A percentile compares a stretch with the other conserved stretches of the same genome.
phyloP scores from a whole-genome alignment of 2,113 vertebrate species.

The Scolopax mira region DNA sequence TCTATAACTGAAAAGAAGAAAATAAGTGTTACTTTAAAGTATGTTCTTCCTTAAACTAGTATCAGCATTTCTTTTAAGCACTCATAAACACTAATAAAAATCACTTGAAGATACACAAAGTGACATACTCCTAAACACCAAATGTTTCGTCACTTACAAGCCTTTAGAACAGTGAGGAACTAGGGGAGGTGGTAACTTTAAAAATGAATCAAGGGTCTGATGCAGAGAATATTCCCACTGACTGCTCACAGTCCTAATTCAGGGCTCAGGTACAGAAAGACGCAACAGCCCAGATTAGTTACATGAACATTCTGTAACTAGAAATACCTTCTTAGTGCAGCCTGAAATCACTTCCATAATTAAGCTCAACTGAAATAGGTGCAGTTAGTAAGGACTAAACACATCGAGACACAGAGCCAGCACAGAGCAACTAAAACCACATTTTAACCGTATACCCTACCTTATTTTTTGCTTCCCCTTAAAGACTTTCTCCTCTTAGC shows the following conservation, averaged over 20 bases:
- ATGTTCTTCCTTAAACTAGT: not conserved
- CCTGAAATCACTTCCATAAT: not conserved
- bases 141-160: not conserved
- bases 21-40: conserved; percentile 2
- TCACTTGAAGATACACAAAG: not conserved
- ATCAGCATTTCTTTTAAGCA: not conserved
- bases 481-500: not conserved
- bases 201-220: not conserved
- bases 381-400: not conserved
- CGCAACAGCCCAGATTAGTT: not conserved
- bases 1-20: conserved; percentile 82
- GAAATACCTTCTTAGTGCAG: not conserved
- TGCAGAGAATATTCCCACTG: not conserved
- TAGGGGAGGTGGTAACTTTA: not conserved
- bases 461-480: not conserved
- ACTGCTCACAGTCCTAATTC: not conserved
- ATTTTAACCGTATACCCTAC: not conserved
- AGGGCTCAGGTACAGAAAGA: not conserved
- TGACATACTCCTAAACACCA: not conserved
- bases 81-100: not conserved
- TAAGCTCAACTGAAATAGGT: not conserved
- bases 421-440: not conserved
- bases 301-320: not conserved
- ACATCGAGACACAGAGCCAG: not conserved
- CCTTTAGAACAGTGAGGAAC: not conserved